Percentiles rank a stretch among this genome's conserved stretches.
These are phyloP conservation scores for Camponotus floridanus DNA, from an alignment of 1,140 invertebrate genomes.

Conservation along the genomic window DNA sequence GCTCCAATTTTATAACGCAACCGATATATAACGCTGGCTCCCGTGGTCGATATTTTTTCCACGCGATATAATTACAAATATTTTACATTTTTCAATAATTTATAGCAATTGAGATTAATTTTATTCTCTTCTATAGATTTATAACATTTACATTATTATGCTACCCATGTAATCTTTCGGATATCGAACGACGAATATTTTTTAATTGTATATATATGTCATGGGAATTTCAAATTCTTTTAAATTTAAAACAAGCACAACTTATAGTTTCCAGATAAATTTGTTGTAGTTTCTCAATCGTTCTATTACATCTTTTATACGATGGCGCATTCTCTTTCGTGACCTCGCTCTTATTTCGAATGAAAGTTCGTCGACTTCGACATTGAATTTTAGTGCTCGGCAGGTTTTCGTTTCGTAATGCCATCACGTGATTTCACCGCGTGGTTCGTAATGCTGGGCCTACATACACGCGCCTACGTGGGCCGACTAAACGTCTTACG, in stretches of 20 bases:
- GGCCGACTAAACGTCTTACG: slow-evolving; percentile 61
- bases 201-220: background rate
- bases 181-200: no score
- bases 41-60: background rate
- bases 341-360: slow-evolving; percentile 45
- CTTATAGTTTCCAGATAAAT: background rate
- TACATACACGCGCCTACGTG: slow-evolving; percentile 52
- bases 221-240: background rate
- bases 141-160: background rate
- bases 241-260: background rate
- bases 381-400: slow-evolving; percentile 63
- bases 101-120: background rate
- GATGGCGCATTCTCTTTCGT: background rate
- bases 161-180: no score
- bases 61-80: background rate
- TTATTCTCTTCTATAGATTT: background rate
- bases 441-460: slow-evolving; percentile 20
- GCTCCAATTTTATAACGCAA: slow-evolving; percentile 50
- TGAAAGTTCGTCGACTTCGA: slow-evolving; percentile 68
- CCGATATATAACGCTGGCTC: background rate
- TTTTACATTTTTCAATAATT: background rate
- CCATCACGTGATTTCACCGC: slow-evolving; percentile 59
- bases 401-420: slow-evolving; percentile 72
- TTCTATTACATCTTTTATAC: background rate
- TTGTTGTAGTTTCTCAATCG: slow-evolving; percentile 16